Conservation (phyloP, 2,113 vertebrate genomes). For the Uropsilus gracilis region DNA sequence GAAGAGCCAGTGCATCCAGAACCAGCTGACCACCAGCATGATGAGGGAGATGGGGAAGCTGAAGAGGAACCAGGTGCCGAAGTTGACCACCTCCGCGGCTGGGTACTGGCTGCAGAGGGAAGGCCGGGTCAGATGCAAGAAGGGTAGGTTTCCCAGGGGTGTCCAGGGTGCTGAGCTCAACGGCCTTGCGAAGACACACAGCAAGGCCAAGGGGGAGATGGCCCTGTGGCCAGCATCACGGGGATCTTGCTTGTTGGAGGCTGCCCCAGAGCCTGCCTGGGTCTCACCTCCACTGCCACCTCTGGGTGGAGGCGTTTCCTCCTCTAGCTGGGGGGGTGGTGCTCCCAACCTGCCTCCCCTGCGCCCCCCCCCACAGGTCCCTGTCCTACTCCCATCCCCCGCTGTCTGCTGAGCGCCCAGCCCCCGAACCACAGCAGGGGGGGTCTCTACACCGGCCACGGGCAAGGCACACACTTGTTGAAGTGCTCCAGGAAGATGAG, state of each 20-base stretch:
- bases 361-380: neutral
- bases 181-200: neutral
- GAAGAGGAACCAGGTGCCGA: constrained; percentile 99
- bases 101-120: constrained; percentile 93
- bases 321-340: neutral
- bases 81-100: constrained; percentile 95
- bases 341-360: neutral
- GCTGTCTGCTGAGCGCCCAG: neutral
- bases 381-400: neutral
- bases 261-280: too few relatives aligned
- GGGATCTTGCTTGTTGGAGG: too few relatives aligned
- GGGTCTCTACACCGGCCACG: accelerated
- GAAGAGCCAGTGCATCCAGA: constrained; percentile 98
- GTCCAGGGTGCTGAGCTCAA: neutral
- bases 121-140: neutral
- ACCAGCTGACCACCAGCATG: constrained; percentile 97
- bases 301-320: neutral
- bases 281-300: accelerated
- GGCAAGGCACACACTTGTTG: constrained; percentile 90
- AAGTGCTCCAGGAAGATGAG: constrained; percentile 99
- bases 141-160: neutral
- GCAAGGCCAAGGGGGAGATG: neutral
- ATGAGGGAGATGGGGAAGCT: constrained; percentile 97
- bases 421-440: neutral
- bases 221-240: too few relatives aligned